A percentile compares a stretch with the other conserved stretches of the same genome.
These are phyloP conservation scores for Aelia acuminata DNA, from an alignment of 2,888 invertebrate species.

Conservation along the genomic window DNA sequence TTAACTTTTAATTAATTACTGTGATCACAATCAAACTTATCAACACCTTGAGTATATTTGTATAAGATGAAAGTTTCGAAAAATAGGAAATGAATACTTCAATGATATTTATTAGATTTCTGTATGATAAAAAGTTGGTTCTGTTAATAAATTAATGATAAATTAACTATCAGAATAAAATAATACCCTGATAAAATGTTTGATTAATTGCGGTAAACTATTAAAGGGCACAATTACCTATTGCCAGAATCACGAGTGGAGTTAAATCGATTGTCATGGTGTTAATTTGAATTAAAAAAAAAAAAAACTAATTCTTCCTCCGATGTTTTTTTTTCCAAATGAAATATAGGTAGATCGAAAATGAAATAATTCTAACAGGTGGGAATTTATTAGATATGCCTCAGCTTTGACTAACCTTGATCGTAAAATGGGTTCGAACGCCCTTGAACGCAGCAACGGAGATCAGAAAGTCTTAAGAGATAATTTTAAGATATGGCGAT, in stretches of 20 bases:
- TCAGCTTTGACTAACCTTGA: conserved; percentile 20
- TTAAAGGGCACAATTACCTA: not conserved
- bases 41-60: no score
- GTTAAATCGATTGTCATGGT: not conserved
- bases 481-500: not conserved
- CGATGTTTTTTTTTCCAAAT: not conserved
- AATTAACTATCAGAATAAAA: no score
- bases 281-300: conserved; percentile 1
- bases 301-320: no score
- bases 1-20: no score
- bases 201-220: no score
- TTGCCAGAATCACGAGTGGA: not conserved
- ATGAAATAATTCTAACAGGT: conserved; percentile 2
- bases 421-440: not conserved
- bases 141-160: no score
- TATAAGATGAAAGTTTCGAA: no score
- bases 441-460: not conserved
- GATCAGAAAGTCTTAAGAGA: not conserved
- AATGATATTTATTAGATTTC: no score
- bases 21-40: no score
- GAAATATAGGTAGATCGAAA: not conserved
- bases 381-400: conserved; percentile 1
- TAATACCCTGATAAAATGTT: no score
- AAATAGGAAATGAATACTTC: no score
- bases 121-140: no score